Conservation (phyloP, 2,888 invertebrate species). For the Portevinia maculata region DNA sequence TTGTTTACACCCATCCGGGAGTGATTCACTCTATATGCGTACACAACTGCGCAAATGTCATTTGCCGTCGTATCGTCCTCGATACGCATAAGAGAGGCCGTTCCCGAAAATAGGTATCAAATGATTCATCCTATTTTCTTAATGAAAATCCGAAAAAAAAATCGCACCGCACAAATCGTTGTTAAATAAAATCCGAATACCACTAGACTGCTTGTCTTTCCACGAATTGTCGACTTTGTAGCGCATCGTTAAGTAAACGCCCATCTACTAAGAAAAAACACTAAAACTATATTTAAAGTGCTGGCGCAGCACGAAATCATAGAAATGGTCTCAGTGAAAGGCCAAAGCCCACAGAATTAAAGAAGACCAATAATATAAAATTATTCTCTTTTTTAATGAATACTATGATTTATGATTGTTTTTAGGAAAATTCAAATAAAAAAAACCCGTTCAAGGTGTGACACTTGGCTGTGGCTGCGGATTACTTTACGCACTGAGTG, state of each 20-base stretch:
- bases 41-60: slow-evolving; percentile 46
- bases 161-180: slow-evolving; percentile 38
- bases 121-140: slow-evolving; percentile 51
- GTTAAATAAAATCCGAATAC: slow-evolving; percentile 61
- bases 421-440: slow-evolving; percentile 13
- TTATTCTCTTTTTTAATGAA: not conserved
- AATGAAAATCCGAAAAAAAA: slow-evolving; percentile 25
- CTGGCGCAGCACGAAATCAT: slow-evolving; percentile 3
- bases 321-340: not conserved
- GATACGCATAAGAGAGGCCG: slow-evolving; percentile 67
- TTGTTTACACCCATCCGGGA: slow-evolving; percentile 43
- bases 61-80: slow-evolving; percentile 39
- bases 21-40: slow-evolving; percentile 51
- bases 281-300: slow-evolving; percentile 59
- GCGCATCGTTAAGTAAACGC: slow-evolving; percentile 41
- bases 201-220: slow-evolving; percentile 73
- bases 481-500: slow-evolving; percentile 27
- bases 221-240: slow-evolving; percentile 61
- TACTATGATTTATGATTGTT: slow-evolving; percentile 32
- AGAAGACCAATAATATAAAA: slow-evolving; percentile 18
- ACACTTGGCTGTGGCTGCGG: slow-evolving; percentile 12
- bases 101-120: slow-evolving; percentile 59
- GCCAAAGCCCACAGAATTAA: slow-evolving; percentile 4
- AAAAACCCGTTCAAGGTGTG: slow-evolving; percentile 6
- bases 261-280: slow-evolving; percentile 26